Conservation (phyloP, 2,888 invertebrate species). For the Leptinotarsa rubiginosa region DNA sequence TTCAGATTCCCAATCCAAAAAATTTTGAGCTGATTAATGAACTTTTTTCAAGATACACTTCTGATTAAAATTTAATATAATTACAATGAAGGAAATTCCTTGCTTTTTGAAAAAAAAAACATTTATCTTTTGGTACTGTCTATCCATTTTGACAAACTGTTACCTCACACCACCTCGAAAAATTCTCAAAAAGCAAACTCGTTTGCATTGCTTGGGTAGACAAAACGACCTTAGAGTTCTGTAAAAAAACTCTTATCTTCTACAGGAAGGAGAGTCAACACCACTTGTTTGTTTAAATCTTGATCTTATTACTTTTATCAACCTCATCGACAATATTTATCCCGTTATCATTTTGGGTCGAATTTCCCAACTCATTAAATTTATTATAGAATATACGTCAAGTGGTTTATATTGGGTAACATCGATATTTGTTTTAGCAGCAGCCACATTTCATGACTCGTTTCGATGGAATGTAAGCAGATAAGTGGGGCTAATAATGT, state of each 20-base stretch:
- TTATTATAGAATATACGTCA: constrained; percentile 4
- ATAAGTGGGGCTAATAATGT: constrained; percentile 12
- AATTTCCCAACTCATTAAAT: constrained; percentile 3
- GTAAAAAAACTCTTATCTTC: not conserved
- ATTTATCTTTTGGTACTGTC: no score
- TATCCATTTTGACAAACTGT: no score
- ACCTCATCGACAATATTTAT: not conserved
- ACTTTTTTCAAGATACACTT: no score
- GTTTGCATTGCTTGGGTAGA: no score
- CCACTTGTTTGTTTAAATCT: not conserved
- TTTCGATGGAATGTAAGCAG: not conserved
- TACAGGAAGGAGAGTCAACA: not conserved
- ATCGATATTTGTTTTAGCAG: constrained; percentile 9
- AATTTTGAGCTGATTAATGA: no score
- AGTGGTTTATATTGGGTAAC: constrained; percentile 12
- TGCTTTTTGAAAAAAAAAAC: no score
- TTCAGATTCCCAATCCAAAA: no score
- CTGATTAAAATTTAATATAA: no score
- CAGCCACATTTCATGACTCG: not conserved
- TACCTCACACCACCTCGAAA: no score
- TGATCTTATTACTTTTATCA: not conserved
- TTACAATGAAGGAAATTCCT: no score
- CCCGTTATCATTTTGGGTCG: constrained; percentile 5
- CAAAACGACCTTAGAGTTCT: no score
- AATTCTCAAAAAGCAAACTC: no score